These are phyloP conservation scores for Trematomus bernacchii DNA, from an alignment of 2,797 vertebrate genomes.

Conservation along the genomic window DNA sequence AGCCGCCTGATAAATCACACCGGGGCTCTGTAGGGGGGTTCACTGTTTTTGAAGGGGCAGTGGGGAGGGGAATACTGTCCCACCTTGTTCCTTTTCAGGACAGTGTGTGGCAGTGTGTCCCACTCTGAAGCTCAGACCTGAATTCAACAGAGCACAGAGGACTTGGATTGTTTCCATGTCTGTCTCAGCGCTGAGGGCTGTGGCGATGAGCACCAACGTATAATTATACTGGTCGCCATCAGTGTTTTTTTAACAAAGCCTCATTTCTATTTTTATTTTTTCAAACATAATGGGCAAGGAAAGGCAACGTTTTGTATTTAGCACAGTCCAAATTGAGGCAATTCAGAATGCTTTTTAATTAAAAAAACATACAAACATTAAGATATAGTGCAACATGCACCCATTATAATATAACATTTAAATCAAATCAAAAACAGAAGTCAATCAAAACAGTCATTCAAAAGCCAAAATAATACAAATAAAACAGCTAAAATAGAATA, in stretches of 20 bases:
- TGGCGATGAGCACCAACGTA: background rate
- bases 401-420: no score
- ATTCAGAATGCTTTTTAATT: no score
- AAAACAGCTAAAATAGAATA: no score
- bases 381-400: no score
- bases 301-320: no score
- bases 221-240: background rate
- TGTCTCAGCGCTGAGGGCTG: constrained; percentile 2
- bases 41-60: background rate
- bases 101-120: background rate
- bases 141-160: constrained; percentile 16
- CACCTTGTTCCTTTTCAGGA: constrained; percentile 3
- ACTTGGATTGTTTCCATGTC: constrained; percentile 11
- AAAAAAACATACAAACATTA: no score
- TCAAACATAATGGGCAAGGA: no score
- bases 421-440: no score
- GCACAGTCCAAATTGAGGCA: no score
- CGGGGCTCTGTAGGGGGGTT: constrained; percentile 9
- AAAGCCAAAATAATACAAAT: no score
- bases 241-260: background rate
- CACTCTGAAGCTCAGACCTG: background rate
- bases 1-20: constrained; percentile 28
- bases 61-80: background rate
- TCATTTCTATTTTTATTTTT: background rate
- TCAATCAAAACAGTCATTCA: no score